Conservation (phyloP, 2,113 vertebrate species). For the Gasterosteus aculeatus region DNA sequence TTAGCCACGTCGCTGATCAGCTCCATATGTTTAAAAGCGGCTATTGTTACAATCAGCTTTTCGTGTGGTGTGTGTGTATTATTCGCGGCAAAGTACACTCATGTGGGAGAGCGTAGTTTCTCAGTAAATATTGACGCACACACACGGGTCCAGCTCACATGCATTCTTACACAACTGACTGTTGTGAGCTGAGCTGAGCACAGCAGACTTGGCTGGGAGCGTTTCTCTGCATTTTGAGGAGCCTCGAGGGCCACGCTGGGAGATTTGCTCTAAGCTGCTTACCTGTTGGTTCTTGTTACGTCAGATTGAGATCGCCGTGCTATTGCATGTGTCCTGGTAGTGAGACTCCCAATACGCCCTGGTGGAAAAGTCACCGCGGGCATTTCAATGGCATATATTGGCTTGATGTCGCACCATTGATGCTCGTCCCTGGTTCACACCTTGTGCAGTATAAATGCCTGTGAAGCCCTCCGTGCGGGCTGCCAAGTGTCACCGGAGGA, state of each 20-base stretch:
- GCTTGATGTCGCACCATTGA: background rate
- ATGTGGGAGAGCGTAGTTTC: slow-evolving; percentile 35
- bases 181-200: slow-evolving; percentile 52
- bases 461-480: background rate
- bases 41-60: slow-evolving; percentile 32
- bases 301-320: slow-evolving; percentile 56
- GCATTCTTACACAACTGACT: slow-evolving; percentile 48
- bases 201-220: slow-evolving; percentile 32
- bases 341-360: background rate
- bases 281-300: slow-evolving; percentile 66
- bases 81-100: slow-evolving; percentile 45
- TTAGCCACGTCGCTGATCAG: slow-evolving; percentile 5
- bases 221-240: slow-evolving; percentile 54
- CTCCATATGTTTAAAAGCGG: background rate
- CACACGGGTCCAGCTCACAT: slow-evolving; percentile 36
- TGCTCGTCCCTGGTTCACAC: background rate
- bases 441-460: background rate
- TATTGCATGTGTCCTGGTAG: slow-evolving; percentile 35
- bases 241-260: slow-evolving; percentile 49
- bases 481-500: background rate
- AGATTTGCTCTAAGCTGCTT: slow-evolving; percentile 81
- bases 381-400: background rate
- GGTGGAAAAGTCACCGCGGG: background rate
- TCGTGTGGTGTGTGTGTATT: slow-evolving; percentile 12
- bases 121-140: slow-evolving; percentile 45